Evolutionary conservation across 2,888 invertebrate genomes (phyloP), one percentile per base, ranked within the genome.

Genomic region (Toxonevra muliebris): DNA sequence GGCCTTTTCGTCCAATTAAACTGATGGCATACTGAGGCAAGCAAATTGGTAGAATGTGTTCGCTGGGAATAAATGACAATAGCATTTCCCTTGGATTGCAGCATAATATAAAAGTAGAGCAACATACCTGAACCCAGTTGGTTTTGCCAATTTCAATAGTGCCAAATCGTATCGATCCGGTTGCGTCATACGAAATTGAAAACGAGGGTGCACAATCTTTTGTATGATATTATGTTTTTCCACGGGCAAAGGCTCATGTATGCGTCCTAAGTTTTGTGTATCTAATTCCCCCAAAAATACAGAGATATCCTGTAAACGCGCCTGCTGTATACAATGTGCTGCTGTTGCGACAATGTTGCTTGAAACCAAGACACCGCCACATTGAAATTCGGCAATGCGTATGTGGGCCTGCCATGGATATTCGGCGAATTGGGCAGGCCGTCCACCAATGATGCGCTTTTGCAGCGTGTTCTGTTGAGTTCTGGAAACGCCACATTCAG

Each of bases 401-500:
- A 94, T 92, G 76, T 94, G 94, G 0, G 93, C 93, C 81, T 94
- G 94, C 94, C 94, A 94, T 0, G 94, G 94, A 78, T 93, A 92
- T 86, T 93, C 93, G 0, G 84, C 85, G 58, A 89, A 93, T 73
- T 88, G 87, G 0, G 94, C 94, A 74, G 92, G 92, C 4, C 92
- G 86, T 0, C 94, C 94, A 0, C 94, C 94, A 53, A 94, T 93
- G 70, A 94, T 94, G 61, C 94, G 86, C 81, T 93, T 93, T 79
- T 91, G 90, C 1, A 90, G 80, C 20, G 89, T 86, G 63, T 87
- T 86, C 20, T 87, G 75, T 75, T 77, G 72, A 78, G 84, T 78
- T 85, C 89, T 86, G 0, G 92, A 90, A 13, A 92, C 79, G 0
- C 93, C 93, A 75, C 93, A 93, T 74, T 92, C 90, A 8, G 83